Conservation (phyloP, 2,888 invertebrate species). For the Pterobdella sp. region DNA sequence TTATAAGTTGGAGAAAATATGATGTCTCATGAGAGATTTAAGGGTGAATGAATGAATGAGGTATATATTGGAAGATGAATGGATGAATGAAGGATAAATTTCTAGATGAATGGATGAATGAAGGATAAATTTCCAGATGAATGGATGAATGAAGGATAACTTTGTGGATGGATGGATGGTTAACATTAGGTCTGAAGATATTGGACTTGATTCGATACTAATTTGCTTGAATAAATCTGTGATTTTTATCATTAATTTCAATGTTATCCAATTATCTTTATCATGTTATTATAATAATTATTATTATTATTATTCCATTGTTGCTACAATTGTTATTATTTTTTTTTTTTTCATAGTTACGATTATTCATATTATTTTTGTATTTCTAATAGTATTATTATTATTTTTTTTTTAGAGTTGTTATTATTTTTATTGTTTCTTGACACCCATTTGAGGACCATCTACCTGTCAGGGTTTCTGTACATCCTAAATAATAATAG, state of each 20-base stretch:
- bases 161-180: constrained; percentile 10
- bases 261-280: neutral
- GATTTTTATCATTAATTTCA: neutral
- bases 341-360: neutral
- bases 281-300: neutral
- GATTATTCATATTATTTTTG: neutral
- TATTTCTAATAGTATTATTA: neutral
- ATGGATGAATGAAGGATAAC: neutral
- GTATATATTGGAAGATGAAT: neutral
- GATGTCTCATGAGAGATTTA: neutral
- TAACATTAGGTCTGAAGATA: neutral
- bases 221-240: neutral
- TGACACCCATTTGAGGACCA: neutral
- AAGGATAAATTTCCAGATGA: too few species aligned
- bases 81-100: neutral
- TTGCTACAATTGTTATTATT: neutral
- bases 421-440: neutral
- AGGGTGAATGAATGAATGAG: neutral
- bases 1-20: neutral
- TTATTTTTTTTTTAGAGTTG: neutral
- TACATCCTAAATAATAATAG: neutral
- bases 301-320: neutral
- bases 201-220: too few species aligned
- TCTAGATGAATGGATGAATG: neutral
- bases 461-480: too few species aligned